Conservation (phyloP, 2,113 vertebrate species). For the Rhynchopsitta pachyrhyncha region DNA sequence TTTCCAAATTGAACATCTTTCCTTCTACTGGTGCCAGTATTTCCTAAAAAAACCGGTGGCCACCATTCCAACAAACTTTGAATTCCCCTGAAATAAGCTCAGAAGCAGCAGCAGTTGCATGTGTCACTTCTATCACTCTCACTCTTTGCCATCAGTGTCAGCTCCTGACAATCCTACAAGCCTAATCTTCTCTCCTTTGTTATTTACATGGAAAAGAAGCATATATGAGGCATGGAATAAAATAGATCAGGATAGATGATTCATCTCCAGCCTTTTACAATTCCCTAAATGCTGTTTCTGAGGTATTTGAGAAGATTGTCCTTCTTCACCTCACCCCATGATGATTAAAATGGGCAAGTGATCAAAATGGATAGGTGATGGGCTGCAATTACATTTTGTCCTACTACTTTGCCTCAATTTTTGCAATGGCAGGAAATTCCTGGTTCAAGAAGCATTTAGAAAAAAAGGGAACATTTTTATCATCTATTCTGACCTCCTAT, state of each 20-base stretch:
- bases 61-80: neutral
- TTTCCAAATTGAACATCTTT: neutral
- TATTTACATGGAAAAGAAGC: neutral
- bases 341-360: neutral
- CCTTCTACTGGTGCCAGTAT: neutral
- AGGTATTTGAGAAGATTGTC: constrained; percentile 45
- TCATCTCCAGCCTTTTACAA: neutral
- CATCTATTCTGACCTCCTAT: neutral
- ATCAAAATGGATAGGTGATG: neutral
- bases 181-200: neutral
- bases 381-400: neutral
- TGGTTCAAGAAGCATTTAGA: neutral
- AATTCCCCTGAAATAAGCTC: neutral
- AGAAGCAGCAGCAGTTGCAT: neutral
- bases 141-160: neutral
- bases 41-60: neutral
- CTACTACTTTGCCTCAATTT: neutral
- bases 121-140: neutral
- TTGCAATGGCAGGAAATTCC: neutral
- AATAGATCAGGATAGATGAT: neutral
- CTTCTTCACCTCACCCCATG: neutral
- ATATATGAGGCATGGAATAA: neutral
- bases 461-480: neutral
- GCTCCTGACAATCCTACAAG: neutral
- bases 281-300: neutral